Conservation (phyloP, 2,113 vertebrate species). For the Indicator indicator region DNA sequence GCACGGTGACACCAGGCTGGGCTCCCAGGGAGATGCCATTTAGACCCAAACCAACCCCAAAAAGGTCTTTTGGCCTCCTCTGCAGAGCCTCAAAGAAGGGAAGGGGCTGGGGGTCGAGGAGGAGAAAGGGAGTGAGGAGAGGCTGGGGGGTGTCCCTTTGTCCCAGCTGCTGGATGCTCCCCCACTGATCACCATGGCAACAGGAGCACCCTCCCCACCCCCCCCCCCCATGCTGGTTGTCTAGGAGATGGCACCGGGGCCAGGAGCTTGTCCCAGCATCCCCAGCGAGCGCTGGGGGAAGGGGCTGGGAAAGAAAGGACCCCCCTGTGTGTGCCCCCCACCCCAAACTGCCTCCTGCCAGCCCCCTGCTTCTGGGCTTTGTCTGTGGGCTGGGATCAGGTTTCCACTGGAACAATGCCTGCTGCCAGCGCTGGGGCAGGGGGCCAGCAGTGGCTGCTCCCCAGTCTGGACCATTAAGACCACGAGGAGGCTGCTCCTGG, state of each 20-base stretch:
- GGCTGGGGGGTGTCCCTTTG: slow-evolving; percentile 61
- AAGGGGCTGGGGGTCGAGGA: not conserved
- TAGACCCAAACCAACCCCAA: not conserved
- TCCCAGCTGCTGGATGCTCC: slow-evolving; percentile 71
- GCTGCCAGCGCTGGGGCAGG: no score
- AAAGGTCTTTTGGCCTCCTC: not conserved
- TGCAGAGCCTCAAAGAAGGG: not conserved
- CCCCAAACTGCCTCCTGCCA: not conserved
- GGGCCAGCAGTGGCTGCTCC: no score
- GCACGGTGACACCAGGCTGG: not conserved
- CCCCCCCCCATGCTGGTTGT: slow-evolving; percentile 34
- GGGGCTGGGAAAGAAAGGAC: not conserved
- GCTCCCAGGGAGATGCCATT: not conserved
- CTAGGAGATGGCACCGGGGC: slow-evolving; percentile 73
- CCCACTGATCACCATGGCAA: slow-evolving; percentile 75
- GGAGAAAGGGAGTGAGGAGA: not conserved
- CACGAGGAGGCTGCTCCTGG: not conserved
- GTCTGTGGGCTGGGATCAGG: not conserved
- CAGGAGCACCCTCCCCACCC: slow-evolving; percentile 48
- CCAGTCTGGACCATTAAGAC: no score
- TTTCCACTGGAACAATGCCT: not conserved
- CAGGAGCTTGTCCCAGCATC: slow-evolving; percentile 64
- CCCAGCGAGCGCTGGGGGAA: slow-evolving; percentile 38
- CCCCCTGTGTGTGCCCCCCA: not conserved
- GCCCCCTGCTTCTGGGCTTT: slow-evolving; percentile 35